A percentile compares a stretch with the other conserved stretches of the same genome.
These are phyloP conservation scores for Irena cyanogastra DNA, from an alignment of 2,113 vertebrate genomes.

Conservation along the genomic window DNA sequence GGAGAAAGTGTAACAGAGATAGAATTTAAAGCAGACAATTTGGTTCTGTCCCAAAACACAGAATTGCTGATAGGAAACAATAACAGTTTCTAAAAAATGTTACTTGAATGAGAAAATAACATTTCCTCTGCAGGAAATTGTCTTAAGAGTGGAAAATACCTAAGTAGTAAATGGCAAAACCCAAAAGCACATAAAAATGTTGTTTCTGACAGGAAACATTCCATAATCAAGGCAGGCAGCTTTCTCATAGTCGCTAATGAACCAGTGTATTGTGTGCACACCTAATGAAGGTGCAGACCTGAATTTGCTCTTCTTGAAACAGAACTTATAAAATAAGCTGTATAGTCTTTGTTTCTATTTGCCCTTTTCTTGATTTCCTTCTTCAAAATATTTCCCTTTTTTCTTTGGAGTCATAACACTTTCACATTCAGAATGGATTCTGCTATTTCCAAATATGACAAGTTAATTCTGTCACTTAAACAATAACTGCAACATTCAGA, in stretches of 20 bases:
- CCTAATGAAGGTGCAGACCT: neutral
- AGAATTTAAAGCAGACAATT: slow-evolving; percentile 42
- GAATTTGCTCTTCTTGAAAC: neutral
- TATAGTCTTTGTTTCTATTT: neutral
- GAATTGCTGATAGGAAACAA: slow-evolving; percentile 21
- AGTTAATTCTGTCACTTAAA: neutral
- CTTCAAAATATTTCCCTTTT: neutral
- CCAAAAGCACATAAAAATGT: neutral
- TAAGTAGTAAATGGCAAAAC: neutral
- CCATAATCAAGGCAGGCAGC: neutral
- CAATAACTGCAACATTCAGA: neutral
- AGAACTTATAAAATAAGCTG: neutral
- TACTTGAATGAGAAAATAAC: neutral
- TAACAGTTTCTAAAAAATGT: slow-evolving; percentile 11
- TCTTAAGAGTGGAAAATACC: neutral
- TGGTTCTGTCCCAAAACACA: slow-evolving; percentile 37
- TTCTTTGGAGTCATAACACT: neutral
- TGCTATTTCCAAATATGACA: neutral
- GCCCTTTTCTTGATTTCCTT: neutral
- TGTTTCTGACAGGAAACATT: neutral
- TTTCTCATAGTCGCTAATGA: neutral
- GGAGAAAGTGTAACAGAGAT: neutral
- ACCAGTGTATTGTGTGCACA: neutral
- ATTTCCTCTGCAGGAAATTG: slow-evolving; percentile 11
- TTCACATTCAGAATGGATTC: neutral